Percentiles rank a stretch among this genome's conserved stretches.
These are phyloP conservation scores for Crotalus tigris DNA, from an alignment of 2,113 vertebrate genomes.

Conservation along the genomic window DNA sequence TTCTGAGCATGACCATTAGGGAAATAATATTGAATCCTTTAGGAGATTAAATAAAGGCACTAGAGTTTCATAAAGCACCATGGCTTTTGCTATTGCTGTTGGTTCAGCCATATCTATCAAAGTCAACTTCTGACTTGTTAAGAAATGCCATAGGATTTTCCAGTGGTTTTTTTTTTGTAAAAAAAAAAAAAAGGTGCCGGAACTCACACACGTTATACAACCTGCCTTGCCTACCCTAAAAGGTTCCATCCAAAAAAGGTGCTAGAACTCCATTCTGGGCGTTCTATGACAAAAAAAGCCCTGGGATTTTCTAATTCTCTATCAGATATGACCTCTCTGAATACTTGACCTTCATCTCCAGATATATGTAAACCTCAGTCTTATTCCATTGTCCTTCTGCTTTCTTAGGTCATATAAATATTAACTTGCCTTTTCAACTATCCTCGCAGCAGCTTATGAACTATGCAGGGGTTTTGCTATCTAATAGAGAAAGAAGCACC, in stretches of 20 bases:
- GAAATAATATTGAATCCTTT: background rate
- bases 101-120: background rate
- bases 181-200: too few relatives aligned
- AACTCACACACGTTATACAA: too few relatives aligned
- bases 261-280: too few relatives aligned
- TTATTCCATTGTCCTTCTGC: background rate
- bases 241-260: too few relatives aligned
- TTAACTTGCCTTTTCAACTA: background rate
- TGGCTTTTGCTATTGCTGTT: background rate
- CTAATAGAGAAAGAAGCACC: background rate
- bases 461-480: background rate
- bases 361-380: background rate
- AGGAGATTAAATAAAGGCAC: background rate
- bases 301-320: background rate
- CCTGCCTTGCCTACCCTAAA: too few relatives aligned
- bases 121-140: background rate
- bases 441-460: background rate
- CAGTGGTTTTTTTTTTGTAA: too few relatives aligned
- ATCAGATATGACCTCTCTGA: background rate
- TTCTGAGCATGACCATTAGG: too few relatives aligned
- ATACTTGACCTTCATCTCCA: background rate
- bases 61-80: background rate
- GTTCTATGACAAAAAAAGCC: too few relatives aligned
- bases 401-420: background rate
- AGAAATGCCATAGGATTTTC: background rate